A percentile compares a stretch with the other conserved stretches of the same genome.
phyloP scores from a whole-genome alignment of 2,797 vertebrate species.

The Arrhamphus sclerolepis region DNA sequence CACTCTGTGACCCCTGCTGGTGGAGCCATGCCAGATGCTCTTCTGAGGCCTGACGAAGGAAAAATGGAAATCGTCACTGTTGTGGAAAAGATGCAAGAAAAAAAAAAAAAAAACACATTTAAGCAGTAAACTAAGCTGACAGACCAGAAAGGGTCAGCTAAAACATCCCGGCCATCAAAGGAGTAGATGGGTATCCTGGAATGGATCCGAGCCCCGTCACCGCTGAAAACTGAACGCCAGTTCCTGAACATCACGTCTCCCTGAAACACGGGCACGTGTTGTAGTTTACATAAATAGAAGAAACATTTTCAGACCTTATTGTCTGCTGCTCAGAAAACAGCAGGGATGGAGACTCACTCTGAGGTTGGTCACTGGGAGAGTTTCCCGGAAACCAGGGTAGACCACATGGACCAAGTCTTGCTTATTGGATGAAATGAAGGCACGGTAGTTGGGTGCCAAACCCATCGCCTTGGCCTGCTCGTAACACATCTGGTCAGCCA shows the following conservation, averaged over 20 bases:
- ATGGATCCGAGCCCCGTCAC: conserved; percentile 80
- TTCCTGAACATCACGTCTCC: conserved; percentile 91
- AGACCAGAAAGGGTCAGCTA: conserved; percentile 92
- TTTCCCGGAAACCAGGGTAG: conserved; percentile 66
- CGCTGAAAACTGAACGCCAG: conserved; percentile 90
- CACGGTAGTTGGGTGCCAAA: conserved; percentile 87
- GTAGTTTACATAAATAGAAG: not conserved
- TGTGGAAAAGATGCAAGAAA: not conserved
- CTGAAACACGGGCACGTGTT: conserved; percentile 68
- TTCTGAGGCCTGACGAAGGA: conserved; percentile 87
- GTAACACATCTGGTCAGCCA: conserved; percentile 89
- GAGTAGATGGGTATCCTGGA: conserved; percentile 90
- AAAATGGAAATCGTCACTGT: not conserved
- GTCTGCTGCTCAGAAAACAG: too few relatives aligned
- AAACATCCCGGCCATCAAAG: conserved; percentile 91
- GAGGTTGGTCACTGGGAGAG: conserved; percentile 86
- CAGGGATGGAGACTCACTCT: conserved; percentile 79
- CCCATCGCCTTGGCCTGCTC: conserved; percentile 92
- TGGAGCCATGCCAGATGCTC: conserved; percentile 93
- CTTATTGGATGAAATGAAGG: conserved; percentile 89
- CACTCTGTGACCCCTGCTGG: conserved; percentile 80
- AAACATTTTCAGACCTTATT: accelerated
- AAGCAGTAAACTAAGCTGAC: conserved; percentile 37
- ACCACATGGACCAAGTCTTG: conserved; percentile 79
- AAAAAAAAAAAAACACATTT: not conserved